Evolutionary conservation across 2,888 invertebrate species (phyloP).

Genomic region (Ctenicera cuprea): DNA sequence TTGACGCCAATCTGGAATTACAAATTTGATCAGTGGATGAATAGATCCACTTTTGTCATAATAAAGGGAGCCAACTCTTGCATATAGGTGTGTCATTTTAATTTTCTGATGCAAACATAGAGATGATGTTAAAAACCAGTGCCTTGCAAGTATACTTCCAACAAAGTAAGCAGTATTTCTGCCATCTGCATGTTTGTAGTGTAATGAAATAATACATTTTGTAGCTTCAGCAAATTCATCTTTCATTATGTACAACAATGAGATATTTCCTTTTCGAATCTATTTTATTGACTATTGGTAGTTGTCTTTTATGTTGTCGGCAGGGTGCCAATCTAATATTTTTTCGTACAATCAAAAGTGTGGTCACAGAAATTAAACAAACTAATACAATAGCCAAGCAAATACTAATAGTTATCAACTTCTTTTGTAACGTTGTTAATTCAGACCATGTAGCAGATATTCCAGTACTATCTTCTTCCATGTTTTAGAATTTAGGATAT

Average conservation of each 20-base stretch:
- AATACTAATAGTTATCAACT: neutral
- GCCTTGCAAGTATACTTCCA: neutral
- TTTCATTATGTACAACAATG: too few species aligned
- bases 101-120: neutral
- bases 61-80: constrained; percentile 10
- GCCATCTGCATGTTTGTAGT: constrained; percentile 1
- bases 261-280: too few species aligned
- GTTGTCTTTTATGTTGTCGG: too few species aligned
- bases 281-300: too few species aligned
- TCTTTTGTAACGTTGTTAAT: constrained; percentile 3
- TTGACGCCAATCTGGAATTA: constrained; percentile 4
- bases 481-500: too few species aligned
- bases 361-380: neutral
- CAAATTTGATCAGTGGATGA: neutral
- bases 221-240: constrained; percentile 3
- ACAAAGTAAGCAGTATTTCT: constrained; percentile 8
- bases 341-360: neutral
- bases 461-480: too few species aligned
- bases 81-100: neutral
- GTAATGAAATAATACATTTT: constrained; percentile 14
- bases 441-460: neutral
- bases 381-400: neutral
- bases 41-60: constrained; percentile 6
- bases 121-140: constrained; percentile 21
- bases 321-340: constrained; percentile 11